Base-by-base conservation (phyloP, 2,113 vertebrate genomes). In the Eurystomus gularis region DNA sequence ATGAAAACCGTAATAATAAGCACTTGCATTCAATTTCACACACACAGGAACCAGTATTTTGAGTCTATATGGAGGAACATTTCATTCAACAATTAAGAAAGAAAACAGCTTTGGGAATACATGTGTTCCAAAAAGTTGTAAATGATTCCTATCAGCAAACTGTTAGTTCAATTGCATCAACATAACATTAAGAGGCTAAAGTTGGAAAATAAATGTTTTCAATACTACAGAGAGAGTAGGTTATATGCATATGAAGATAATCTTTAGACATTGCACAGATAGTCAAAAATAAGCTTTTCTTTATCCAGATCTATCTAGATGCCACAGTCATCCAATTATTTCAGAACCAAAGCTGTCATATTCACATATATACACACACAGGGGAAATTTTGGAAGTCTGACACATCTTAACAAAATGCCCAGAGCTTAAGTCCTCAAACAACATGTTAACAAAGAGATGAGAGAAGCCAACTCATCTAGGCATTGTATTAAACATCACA, bases 321-420 rank as follows among this genome's bases (percentile, higher is more conserved):
- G 55, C 54, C 5, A 3, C 9, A 90, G 5, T 21, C 29, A 39
- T 7, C 4, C 13, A 48, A 4, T 64, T 49, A 44, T n/a, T 90
- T 82, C 75, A 51, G 33, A 90, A 64, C 8, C 10, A 72, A 76
- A 76, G 18, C 9, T 49, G 11, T 8, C 24, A 26, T 5, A n/a
- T 7, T 4, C 11, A 20, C 2, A 23, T 6, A n/a, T 5, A 37
- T 5, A 31, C 3, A 39, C 1, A 48, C 9, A 33, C 4, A 24
- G 3, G 8, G 19, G 31, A 90, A n/a, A 46, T 31, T 40, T 11
- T 21, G 5, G 21, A 65, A 55, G 40, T 8, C 11, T 20, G 13
- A 40, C 1, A 2, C 3, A 3, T n/a, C 18, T 42, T 68, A 20
- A 21, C 3, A 26, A 18, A 84, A 35, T 0, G 0, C 6, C 6